These are phyloP conservation scores for Paedocypris sp. DNA, from an alignment of 2,113 vertebrate genomes.

Conservation along the genomic window DNA sequence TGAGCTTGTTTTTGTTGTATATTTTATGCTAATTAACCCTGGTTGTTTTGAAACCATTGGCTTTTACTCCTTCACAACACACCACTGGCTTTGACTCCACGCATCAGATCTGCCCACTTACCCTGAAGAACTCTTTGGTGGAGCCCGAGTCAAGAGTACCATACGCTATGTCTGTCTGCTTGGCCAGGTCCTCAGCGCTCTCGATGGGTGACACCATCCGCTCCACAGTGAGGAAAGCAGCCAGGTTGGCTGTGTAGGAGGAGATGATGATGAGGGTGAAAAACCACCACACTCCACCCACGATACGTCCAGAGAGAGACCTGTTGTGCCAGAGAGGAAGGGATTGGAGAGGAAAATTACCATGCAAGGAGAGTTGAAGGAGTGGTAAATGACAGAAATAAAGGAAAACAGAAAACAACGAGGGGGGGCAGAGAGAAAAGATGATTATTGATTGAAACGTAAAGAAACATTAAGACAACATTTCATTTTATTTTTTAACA, in stretches of 20 bases:
- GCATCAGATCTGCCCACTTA: constrained; percentile 58
- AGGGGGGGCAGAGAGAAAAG: neutral
- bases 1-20: neutral
- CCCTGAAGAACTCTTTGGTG: constrained; percentile 99
- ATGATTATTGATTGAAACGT: neutral
- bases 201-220: constrained; percentile 98
- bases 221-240: constrained; percentile 97
- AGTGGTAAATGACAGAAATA: neutral
- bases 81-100: neutral
- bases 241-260: constrained; percentile 95
- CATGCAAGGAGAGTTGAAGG: constrained; percentile 1
- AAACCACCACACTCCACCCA: constrained; percentile 99
- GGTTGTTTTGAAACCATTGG: neutral
- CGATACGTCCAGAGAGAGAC: constrained; percentile 94
- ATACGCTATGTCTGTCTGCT: constrained; percentile 97
- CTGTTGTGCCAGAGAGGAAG: constrained; percentile 45
- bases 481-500: too few relatives aligned
- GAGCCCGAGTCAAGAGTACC: constrained; percentile 95
- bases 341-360: neutral
- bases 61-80: neutral
- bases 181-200: constrained; percentile 95
- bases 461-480: neutral
- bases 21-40: neutral
- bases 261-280: constrained; percentile 99
- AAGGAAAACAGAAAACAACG: neutral